A percentile compares a stretch with the other conserved stretches of the same genome.
Evolutionary conservation across 1,140 invertebrate genomes (phyloP).

Genomic region (Drosophila tropicalis): DNA sequence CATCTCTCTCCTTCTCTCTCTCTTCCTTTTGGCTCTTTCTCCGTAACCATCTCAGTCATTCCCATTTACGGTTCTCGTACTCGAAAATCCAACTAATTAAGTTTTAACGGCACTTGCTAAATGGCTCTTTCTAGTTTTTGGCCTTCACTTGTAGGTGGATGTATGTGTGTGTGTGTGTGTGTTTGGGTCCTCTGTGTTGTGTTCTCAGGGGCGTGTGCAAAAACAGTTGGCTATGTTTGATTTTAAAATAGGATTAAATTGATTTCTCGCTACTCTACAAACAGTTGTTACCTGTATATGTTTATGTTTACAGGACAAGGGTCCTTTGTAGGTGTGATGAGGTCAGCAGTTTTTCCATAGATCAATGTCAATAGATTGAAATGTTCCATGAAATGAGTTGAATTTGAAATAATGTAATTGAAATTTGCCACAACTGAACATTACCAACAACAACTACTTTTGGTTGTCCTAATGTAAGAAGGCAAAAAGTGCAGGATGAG

Average conservation of each 20-base stretch:
- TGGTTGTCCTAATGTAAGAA: no score
- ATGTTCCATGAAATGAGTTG: conserved; percentile 54
- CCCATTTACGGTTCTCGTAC: conserved; percentile 16
- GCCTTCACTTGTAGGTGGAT: not conserved
- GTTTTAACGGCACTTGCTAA: conserved; percentile 79
- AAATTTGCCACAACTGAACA: no score
- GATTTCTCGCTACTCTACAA: conserved; percentile 71
- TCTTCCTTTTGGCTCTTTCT: conserved; percentile 10
- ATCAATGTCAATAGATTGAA: conserved; percentile 53
- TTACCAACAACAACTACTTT: no score
- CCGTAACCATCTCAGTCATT: not conserved
- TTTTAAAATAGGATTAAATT: conserved; percentile 79
- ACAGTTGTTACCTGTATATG: conserved; percentile 36
- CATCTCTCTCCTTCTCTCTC: conserved; percentile 11
- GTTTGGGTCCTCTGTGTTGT: conserved; percentile 29
- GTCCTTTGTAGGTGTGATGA: conserved; percentile 47
- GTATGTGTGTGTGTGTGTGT: not conserved
- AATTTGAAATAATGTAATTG: not conserved
- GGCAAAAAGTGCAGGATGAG: no score
- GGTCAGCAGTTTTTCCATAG: conserved; percentile 60
- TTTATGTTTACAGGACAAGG: not conserved
- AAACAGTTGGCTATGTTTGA: conserved; percentile 56
- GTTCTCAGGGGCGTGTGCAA: conserved; percentile 60
- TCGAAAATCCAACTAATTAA: conserved; percentile 74
- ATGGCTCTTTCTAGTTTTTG: conserved; percentile 34